These are phyloP conservation scores for Tortrix viridana DNA, from an alignment of 2,888 invertebrate genomes.

Conservation along the genomic window DNA sequence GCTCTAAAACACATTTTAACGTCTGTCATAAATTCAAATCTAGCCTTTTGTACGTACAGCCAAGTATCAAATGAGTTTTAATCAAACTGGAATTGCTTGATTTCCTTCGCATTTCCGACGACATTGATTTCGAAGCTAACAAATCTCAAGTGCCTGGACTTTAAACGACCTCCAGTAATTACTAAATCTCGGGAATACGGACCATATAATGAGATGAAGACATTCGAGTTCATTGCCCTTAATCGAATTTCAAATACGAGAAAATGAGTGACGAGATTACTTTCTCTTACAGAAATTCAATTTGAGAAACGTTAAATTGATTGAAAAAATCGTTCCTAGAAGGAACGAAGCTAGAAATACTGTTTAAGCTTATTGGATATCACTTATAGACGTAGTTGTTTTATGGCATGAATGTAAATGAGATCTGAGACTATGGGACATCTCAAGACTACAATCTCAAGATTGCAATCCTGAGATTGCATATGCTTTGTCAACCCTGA, in stretches of 20 bases:
- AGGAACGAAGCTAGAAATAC: too few relatives aligned
- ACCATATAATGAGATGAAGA: conserved; percentile 3
- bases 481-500: too few relatives aligned
- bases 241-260: conserved; percentile 18
- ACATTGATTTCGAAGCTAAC: not conserved
- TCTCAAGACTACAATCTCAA: too few relatives aligned
- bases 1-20: conserved; percentile 24
- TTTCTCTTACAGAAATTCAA: conserved; percentile 11
- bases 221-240: conserved; percentile 5
- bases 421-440: too few relatives aligned
- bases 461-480: too few relatives aligned
- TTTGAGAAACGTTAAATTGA: conserved; percentile 9
- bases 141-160: not conserved
- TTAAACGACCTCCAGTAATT: conserved; percentile 12
- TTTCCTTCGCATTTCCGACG: conserved; percentile 4
- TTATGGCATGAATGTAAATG: too few relatives aligned
- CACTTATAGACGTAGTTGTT: too few relatives aligned
- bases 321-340: not conserved
- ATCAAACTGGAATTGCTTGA: conserved; percentile 15
- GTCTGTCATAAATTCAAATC: conserved; percentile 18
- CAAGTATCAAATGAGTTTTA: conserved; percentile 6
- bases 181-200: conserved; percentile 5
- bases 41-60: conserved; percentile 15
- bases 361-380: too few relatives aligned
- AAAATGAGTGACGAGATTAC: conserved; percentile 19